Evolutionary conservation across 2,888 invertebrate species (phyloP).

Genomic region (Corbicula japonica): DNA sequence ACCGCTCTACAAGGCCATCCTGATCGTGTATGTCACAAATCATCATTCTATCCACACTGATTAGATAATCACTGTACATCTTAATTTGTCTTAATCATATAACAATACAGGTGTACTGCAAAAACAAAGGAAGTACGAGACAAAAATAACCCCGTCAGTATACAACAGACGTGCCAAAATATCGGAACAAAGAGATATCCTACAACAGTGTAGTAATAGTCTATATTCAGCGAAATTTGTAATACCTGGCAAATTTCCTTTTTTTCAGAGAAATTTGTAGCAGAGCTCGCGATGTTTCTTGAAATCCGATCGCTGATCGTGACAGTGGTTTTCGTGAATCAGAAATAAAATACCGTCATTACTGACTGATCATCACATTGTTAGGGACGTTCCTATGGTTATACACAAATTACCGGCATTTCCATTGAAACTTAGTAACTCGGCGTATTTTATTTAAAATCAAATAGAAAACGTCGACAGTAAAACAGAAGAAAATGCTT

Average conservation of each 20-base stretch:
- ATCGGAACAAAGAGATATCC: too few species aligned
- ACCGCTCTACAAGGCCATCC: constrained; percentile 9
- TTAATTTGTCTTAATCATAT: constrained; percentile 8
- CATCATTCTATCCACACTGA: constrained; percentile 10
- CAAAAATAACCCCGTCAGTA: too few species aligned
- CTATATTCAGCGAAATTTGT: too few species aligned
- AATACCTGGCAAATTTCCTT: too few species aligned
- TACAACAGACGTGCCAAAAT: too few species aligned
- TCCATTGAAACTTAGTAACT: too few species aligned
- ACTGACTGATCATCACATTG: too few species aligned
- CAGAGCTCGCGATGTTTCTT: background rate
- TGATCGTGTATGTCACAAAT: background rate
- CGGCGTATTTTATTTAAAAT: too few species aligned
- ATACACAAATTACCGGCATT: background rate
- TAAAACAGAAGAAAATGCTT: too few species aligned
- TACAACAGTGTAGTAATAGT: too few species aligned
- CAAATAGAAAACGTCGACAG: too few species aligned
- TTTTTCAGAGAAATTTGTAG: too few species aligned
- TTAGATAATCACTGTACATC: constrained; percentile 7
- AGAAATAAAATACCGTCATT: constrained; percentile 7
- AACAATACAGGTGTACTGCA: constrained; percentile 23
- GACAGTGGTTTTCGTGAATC: background rate
- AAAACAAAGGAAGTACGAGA: background rate
- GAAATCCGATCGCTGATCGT: background rate
- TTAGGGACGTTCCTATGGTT: constrained; percentile 17